Evolutionary conservation across 2,888 invertebrate genomes (phyloP), one percentile per base, ranked within the genome.

Genomic region (Stegophylla sp.): DNA sequence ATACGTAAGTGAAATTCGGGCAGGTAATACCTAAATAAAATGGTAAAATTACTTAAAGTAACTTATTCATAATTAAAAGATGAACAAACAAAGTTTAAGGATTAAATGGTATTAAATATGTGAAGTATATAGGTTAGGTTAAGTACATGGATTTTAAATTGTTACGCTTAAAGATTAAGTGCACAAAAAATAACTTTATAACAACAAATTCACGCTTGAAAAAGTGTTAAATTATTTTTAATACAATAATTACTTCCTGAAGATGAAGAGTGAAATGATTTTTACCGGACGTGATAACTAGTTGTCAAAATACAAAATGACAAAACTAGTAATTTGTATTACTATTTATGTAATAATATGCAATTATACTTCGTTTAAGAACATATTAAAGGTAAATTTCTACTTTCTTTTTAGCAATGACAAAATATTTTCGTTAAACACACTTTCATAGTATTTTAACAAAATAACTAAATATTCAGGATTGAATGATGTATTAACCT

Each of bases 341-440:
- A 23, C 20, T 23, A 56, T n/a, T n/a, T n/a, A n/a, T 23, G 61
- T 28, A 28, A n/a, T 13, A 56, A 56, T 59, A 1, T 43, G 26
- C 15, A 20, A 74, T 63, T 63, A 74, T 63, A 28, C 10, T 61
- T 74, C 13, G 20, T 34, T 74, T 63, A 74, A 63, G 48, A 74
- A 63, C 61, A 3, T 43, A 2, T 28, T 13, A 56, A 23, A 72
- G 7, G n/a, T 61, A 63, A 74, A 48, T 74, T 74, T 74, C 63
- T 74, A 74, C 74, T 63, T 48, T 74, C 48, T 0, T 63, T 74
- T 63, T 69, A 34, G 12, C 1, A 48, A 67, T 45, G 23, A 48
- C n/a, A 34, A 26, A 3, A 45, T n/a, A 0, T n/a, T 10, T 63
- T 43, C 51, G n/a, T 61, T 56, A 15, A 26, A 26, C 26, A 17